These are phyloP conservation scores for Notothenia coriiceps DNA, from an alignment of 2,113 vertebrate genomes.

Conservation along the genomic window DNA sequence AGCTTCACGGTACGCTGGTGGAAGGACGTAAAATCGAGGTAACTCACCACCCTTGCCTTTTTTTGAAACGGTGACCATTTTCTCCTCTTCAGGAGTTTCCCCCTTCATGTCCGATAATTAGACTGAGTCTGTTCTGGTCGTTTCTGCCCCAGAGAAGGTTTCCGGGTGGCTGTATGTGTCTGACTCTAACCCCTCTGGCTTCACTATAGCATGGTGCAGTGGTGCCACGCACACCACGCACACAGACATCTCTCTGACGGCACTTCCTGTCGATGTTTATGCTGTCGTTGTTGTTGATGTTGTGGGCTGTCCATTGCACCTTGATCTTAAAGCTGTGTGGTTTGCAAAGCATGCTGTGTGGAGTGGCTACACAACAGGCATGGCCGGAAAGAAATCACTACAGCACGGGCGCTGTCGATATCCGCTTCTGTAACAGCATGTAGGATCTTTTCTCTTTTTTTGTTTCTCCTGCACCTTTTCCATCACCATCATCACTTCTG, in stretches of 20 bases:
- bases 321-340: constrained; percentile 72
- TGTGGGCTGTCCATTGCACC: constrained; percentile 75
- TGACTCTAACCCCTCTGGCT: constrained; percentile 71
- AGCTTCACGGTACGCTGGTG: constrained; percentile 99
- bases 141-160: constrained; percentile 59
- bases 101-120: constrained; percentile 66
- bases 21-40: constrained; percentile 99
- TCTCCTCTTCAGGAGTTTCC: constrained; percentile 54
- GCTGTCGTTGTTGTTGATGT: constrained; percentile 55
- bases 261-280: constrained; percentile 64
- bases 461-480: constrained; percentile 65
- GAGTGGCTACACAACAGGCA: constrained; percentile 75
- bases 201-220: constrained; percentile 76
- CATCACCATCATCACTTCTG: constrained; percentile 69
- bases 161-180: constrained; percentile 62
- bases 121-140: constrained; percentile 60
- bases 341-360: constrained; percentile 82
- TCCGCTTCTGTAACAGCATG: constrained; percentile 78
- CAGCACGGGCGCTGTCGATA: constrained; percentile 43
- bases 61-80: constrained; percentile 55
- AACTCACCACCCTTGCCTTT: constrained; percentile 43
- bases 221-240: constrained; percentile 62
- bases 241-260: constrained; percentile 51
- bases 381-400: constrained; percentile 59
- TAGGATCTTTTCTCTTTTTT: constrained; percentile 55